Evolutionary conservation across 2,888 invertebrate species (phyloP).

Genomic region (Chymomyza fuscimana): DNA sequence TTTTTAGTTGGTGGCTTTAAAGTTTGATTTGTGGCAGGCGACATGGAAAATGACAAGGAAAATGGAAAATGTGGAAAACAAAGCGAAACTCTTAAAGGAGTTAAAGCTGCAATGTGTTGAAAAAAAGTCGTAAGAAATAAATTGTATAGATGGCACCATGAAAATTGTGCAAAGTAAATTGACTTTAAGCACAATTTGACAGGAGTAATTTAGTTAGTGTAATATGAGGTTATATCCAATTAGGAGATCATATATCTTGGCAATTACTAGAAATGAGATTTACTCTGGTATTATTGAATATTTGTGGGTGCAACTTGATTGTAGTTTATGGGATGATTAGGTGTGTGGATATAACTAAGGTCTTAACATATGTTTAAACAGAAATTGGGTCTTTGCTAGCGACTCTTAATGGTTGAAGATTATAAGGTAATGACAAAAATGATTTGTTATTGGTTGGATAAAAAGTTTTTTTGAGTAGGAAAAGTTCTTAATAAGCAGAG

Average conservation of each 20-base stretch:
- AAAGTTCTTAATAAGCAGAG: no score
- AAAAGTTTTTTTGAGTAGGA: no score
- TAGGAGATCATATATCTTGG: not conserved
- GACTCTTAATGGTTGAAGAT: no score
- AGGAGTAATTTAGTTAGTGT: not conserved
- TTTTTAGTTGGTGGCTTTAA: slow-evolving; percentile 25
- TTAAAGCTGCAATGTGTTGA: not conserved
- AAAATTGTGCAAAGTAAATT: not conserved
- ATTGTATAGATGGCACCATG: not conserved
- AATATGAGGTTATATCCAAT: not conserved
- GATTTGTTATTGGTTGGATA: no score
- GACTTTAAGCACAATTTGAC: not conserved
- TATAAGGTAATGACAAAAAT: no score
- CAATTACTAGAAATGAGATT: not conserved
- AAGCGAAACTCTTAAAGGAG: not conserved
- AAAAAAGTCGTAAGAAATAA: not conserved
- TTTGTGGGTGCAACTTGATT: not conserved
- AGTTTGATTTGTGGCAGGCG: slow-evolving; percentile 72
- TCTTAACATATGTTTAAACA: not conserved
- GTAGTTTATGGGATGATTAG: not conserved
- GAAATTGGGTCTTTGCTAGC: not conserved
- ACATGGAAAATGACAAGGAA: slow-evolving; percentile 64
- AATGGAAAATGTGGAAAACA: slow-evolving; percentile 26
- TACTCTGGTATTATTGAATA: not conserved
- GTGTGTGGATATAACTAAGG: not conserved